Conservation (phyloP, 35 echinoderm and acorn worm species). For the Ophioderma brevispina region DNA sequence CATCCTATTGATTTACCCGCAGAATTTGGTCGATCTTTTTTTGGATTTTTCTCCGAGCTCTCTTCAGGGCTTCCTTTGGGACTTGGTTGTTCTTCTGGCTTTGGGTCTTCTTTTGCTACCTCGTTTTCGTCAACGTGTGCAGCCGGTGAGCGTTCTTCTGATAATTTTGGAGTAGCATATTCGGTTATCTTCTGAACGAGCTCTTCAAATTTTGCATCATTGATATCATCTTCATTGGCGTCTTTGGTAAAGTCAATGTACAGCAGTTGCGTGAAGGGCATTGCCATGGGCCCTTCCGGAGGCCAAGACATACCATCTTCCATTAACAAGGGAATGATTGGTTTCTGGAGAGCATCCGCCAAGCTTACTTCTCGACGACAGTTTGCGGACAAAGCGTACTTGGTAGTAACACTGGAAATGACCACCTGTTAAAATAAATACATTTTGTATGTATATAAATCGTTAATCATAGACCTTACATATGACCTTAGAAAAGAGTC, state of each 20-base stretch:
- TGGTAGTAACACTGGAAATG: slow-evolving; percentile 81
- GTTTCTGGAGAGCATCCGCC: slow-evolving; percentile 83
- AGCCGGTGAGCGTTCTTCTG: neutral
- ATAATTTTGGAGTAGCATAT: slow-evolving; percentile 20
- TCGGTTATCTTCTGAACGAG: slow-evolving; percentile 66
- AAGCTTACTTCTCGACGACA: slow-evolving; percentile 93
- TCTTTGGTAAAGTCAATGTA: slow-evolving; percentile 92
- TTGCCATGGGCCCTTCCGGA: slow-evolving; percentile 93
- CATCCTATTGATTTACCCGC: too few relatives aligned
- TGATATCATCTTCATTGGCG: slow-evolving; percentile 45
- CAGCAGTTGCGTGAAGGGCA: slow-evolving; percentile 93
- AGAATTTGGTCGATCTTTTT: too few relatives aligned
- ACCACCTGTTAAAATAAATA: slow-evolving; percentile 65
- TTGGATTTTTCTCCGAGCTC: too few relatives aligned
- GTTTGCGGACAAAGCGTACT: slow-evolving; percentile 95
- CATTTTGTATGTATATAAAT: too few relatives aligned
- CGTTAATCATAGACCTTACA: too few relatives aligned
- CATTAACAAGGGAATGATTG: slow-evolving; percentile 83
- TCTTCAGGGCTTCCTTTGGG: neutral
- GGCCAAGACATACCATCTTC: slow-evolving; percentile 82
- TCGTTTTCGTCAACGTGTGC: neutral
- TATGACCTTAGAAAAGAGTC: too few relatives aligned
- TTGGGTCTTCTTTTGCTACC: neutral
- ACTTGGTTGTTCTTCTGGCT: neutral
- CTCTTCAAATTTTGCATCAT: slow-evolving; percentile 91